Evolutionary conservation across 2,113 vertebrate genomes (phyloP), one percentile per base, ranked within the genome.

Genomic region (Gymnogyps californianus): DNA sequence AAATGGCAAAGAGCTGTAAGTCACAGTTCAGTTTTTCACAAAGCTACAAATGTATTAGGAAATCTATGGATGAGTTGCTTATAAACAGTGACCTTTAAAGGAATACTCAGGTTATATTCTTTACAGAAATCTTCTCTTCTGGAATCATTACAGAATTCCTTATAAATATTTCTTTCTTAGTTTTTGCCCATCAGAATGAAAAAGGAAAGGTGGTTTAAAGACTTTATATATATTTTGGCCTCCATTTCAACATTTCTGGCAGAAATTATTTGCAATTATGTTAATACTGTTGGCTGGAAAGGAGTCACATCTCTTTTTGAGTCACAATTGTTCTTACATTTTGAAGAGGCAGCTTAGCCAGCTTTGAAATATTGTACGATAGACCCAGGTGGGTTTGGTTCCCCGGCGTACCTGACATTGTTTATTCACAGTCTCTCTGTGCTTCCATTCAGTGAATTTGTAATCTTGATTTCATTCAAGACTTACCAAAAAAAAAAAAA

Each of bases 321-420:
- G 59, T 25, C 54, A 10, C 14, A 17, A 4, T 58, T 55, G 46
- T 78, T 62, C 7, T 5, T 40, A 5, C 18, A 40, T 46, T 51
- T n/a, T 29, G 57, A 44, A 74, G 47, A 44, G 24, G 40, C 32
- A 61, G 32, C 21, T 62, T 26, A 28, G 40, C 11, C 25, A 11
- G 18, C 47, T 44, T 34, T 26, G 54, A 47, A 44, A 40, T 16
- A 17, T 4, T 8, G 11, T 24, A 8, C 1, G 1, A 1, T 7
- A 58, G 44, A n/a, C 12, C 16, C 3, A 0, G 13, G 22, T n/a
- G 65, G 31, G 20, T 67, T 86, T 69, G 65, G 38, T 36, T 69
- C 28, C 59, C 44, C 11, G 5, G 15, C 15, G 4, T 4, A 58
- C 55, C 66, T 34, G 19, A 19, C 10, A 2, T 5, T 11, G 14